Conservation (phyloP, 1,140 invertebrate genomes). For the Ceratosolen fusciceps region DNA sequence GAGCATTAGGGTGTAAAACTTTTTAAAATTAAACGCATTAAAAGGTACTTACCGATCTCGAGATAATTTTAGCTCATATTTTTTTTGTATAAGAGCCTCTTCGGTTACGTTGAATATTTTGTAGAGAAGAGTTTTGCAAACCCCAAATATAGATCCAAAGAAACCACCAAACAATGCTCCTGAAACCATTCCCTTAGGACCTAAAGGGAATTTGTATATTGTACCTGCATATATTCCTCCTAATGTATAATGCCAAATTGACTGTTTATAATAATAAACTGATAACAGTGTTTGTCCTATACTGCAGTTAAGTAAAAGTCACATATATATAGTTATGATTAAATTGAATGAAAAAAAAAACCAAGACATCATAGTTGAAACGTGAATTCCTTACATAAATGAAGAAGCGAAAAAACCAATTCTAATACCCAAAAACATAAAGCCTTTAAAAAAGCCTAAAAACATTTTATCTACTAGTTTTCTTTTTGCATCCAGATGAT, state of each 20-base stretch:
- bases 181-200: conserved; percentile 76
- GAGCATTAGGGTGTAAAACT: too few species aligned
- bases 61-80: neutral
- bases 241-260: conserved; percentile 76
- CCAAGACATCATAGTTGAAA: neutral
- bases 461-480: conserved; percentile 78
- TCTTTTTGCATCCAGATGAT: conserved; percentile 79
- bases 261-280: conserved; percentile 77
- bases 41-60: conserved; percentile 7
- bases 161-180: conserved; percentile 73
- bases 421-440: conserved; percentile 77
- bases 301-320: conserved; percentile 68
- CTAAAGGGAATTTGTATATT: conserved; percentile 76
- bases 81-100: neutral
- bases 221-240: conserved; percentile 77
- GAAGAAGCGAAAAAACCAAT: conserved; percentile 75
- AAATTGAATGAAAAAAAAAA: conserved; percentile 34
- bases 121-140: conserved; percentile 67
- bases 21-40: neutral
- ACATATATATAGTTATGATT: conserved; percentile 13
- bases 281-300: conserved; percentile 74
- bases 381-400: conserved; percentile 74
- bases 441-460: conserved; percentile 78
- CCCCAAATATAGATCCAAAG: conserved; percentile 73
- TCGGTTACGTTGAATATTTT: neutral